These are phyloP conservation scores for Trinectes maculatus DNA, from an alignment of 2,113 vertebrate species.

Conservation along the genomic window DNA sequence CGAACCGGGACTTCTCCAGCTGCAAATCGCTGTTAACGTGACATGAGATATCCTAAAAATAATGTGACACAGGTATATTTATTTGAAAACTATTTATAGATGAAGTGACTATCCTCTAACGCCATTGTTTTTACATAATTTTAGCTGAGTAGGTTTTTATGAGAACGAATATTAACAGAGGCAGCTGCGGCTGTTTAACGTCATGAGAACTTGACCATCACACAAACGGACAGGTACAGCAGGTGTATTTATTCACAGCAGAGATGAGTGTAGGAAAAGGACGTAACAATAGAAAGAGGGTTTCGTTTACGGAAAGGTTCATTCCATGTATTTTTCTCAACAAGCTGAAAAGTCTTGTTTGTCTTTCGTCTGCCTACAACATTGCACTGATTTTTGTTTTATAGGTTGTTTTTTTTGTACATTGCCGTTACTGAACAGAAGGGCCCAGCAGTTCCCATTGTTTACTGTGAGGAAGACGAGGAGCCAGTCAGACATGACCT, in stretches of 20 bases:
- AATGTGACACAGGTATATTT: slow-evolving; percentile 84
- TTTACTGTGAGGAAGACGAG: slow-evolving; percentile 84
- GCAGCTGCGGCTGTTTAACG: slow-evolving; percentile 31
- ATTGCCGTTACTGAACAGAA: slow-evolving; percentile 79
- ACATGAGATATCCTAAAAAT: slow-evolving; percentile 64
- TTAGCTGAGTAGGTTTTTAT: slow-evolving; percentile 65
- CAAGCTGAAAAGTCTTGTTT: slow-evolving; percentile 62
- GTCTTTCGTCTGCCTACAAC: slow-evolving; percentile 78
- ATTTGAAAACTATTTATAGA: slow-evolving; percentile 83
- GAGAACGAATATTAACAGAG: slow-evolving; percentile 14
- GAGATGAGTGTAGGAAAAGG: slow-evolving; percentile 6
- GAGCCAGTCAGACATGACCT: slow-evolving; percentile 66
- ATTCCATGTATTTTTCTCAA: slow-evolving; percentile 60
- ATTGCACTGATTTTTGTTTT: slow-evolving; percentile 88
- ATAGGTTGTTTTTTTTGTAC: slow-evolving; percentile 28
- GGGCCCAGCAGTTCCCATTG: slow-evolving; percentile 77
- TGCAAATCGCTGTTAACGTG: not conserved
- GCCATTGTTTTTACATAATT: slow-evolving; percentile 65
- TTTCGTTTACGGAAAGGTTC: slow-evolving; percentile 62
- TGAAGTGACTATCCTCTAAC: slow-evolving; percentile 60
- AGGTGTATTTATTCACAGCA: slow-evolving; percentile 72
- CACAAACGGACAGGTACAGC: slow-evolving; percentile 29
- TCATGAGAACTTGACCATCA: slow-evolving; percentile 12
- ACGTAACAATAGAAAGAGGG: not conserved
- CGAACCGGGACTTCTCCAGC: slow-evolving; percentile 26